Conservation (phyloP, 2,113 vertebrate genomes). For the Menura novaehollandiae region DNA sequence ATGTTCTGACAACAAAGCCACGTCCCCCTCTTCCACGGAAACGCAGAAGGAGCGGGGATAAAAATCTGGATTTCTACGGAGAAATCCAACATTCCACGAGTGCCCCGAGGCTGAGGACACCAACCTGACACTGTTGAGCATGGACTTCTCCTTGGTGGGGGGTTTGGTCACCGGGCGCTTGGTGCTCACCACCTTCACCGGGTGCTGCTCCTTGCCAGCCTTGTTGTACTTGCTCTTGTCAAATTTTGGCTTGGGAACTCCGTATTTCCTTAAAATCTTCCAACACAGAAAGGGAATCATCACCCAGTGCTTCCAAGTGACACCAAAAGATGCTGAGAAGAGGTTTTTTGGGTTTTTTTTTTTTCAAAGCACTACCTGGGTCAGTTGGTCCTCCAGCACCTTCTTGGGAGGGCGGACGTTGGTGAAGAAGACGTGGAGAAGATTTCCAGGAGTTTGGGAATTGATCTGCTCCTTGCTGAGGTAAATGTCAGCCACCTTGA, state of each 20-base stretch:
- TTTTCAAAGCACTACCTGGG: slow-evolving; percentile 78
- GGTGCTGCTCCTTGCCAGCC: slow-evolving; percentile 93
- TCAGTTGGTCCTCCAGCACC: slow-evolving; percentile 94
- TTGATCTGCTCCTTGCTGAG: slow-evolving; percentile 98
- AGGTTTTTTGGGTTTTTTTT: too few relatives aligned
- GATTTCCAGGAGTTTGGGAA: slow-evolving; percentile 91
- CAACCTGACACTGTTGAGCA: slow-evolving; percentile 92
- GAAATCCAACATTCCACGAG: neutral
- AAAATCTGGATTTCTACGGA: neutral
- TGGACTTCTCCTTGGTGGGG: slow-evolving; percentile 89
- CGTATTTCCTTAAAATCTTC: slow-evolving; percentile 94
- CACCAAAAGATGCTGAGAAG: accelerated
- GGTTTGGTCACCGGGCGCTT: slow-evolving; percentile 92
- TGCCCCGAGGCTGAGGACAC: neutral
- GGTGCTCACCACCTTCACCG: slow-evolving; percentile 94
- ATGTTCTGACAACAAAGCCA: accelerated
- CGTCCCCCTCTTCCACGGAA: neutral
- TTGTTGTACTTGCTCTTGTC: slow-evolving; percentile 97
- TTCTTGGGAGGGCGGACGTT: slow-evolving; percentile 93
- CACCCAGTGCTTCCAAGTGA: neutral
- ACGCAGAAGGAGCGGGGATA: neutral
- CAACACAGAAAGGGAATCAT: neutral
- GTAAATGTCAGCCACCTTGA: slow-evolving; percentile 93
- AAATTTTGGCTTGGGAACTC: slow-evolving; percentile 85
- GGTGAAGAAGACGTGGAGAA: slow-evolving; percentile 93